Conservation (phyloP, 2,113 vertebrate genomes). For the Paradoxurus hermaphroditus region DNA sequence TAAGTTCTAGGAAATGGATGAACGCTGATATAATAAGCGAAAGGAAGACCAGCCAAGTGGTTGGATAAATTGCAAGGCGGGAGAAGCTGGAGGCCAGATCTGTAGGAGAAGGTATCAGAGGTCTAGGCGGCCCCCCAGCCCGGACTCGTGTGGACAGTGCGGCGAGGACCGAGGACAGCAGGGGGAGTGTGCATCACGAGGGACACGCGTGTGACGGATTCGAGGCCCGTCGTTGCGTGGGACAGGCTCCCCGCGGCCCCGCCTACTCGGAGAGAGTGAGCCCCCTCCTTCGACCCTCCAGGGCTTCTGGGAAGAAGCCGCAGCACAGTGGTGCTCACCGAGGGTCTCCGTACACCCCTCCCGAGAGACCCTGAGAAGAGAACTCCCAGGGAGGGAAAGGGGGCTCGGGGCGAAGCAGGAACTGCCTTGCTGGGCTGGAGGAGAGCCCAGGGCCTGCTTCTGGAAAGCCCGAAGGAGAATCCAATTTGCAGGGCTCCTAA, state of each 20-base stretch:
- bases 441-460: neutral
- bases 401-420: neutral
- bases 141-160: neutral
- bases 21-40: neutral
- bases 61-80: neutral
- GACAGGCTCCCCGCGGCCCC: no score
- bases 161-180: accelerated
- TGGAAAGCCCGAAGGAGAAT: conserved; percentile 3
- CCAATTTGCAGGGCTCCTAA: neutral
- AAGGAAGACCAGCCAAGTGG: neutral
- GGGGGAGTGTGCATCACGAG: no score
- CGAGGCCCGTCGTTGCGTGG: accelerated
- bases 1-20: neutral
- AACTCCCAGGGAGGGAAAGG: neutral
- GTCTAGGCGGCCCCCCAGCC: neutral
- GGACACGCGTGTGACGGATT: accelerated
- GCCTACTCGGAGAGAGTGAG: neutral
- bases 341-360: neutral
- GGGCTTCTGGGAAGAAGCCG: neutral
- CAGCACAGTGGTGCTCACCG: accelerated
- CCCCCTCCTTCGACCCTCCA: neutral
- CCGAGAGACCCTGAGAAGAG: neutral
- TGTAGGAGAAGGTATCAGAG: neutral
- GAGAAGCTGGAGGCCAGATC: neutral
- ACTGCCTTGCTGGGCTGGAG: neutral